These are phyloP conservation scores for Lateolabrax maculatus DNA, from an alignment of 2,797 vertebrate genomes.

Conservation along the genomic window DNA sequence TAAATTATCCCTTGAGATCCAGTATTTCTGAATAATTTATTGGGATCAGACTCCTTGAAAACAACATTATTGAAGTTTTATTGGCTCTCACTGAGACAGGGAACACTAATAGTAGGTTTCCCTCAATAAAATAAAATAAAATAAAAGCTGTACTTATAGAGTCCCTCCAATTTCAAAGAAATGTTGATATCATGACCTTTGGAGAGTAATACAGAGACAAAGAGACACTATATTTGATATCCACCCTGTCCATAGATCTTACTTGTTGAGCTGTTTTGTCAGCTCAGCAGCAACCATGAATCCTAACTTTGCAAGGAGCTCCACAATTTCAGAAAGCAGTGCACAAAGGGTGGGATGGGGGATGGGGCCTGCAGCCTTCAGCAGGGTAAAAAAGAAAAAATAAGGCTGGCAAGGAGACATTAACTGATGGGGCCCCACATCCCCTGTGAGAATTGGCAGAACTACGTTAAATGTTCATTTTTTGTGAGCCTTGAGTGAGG, in stretches of 20 bases:
- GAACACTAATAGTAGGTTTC: conserved; percentile 43
- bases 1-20: neutral
- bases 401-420: conserved; percentile 60
- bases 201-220: neutral
- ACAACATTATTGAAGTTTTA: conserved; percentile 15
- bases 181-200: conserved; percentile 1
- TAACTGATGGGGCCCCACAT: conserved; percentile 67
- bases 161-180: neutral
- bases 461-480: conserved; percentile 47
- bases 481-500: conserved; percentile 37
- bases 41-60: neutral
- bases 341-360: conserved; percentile 53
- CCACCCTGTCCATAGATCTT: neutral
- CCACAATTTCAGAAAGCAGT: conserved; percentile 48
- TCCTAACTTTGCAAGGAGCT: conserved; percentile 39
- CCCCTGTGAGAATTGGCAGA: conserved; percentile 61
- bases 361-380: conserved; percentile 55
- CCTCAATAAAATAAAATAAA: conserved; percentile 43
- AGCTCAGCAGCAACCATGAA: conserved; percentile 22
- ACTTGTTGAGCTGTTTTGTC: conserved; percentile 17
- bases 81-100: conserved; percentile 11
- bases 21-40: neutral
- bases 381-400: conserved; percentile 42
- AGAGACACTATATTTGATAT: conserved; percentile 1
- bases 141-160: conserved; percentile 17